A percentile compares a stretch with the other conserved stretches of the same genome.
phyloP scores from a whole-genome alignment of 2,888 invertebrate species.

The Caenorhabditis sp. region DNA sequence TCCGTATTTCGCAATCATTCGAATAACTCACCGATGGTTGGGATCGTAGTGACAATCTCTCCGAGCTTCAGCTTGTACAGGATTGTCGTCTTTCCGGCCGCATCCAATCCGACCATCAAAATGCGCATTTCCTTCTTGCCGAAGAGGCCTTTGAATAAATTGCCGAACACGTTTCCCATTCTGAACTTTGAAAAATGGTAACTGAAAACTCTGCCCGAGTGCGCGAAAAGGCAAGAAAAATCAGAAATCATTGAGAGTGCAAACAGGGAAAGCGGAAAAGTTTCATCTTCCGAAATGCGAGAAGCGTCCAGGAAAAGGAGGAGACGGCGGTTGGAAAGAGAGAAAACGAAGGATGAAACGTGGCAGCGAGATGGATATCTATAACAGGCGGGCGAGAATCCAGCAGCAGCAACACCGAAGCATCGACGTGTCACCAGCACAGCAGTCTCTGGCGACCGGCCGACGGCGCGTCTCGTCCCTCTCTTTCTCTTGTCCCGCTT shows the following conservation, averaged over 20 bases:
- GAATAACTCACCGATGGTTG: conserved; percentile 91
- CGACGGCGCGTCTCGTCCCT: conserved; percentile 17
- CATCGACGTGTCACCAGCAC: conserved; percentile 44
- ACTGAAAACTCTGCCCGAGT: too few species aligned
- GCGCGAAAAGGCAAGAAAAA: neutral
- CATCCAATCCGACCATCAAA: conserved; percentile 84
- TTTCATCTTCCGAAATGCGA: conserved; percentile 2
- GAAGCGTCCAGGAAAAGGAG: conserved; percentile 15
- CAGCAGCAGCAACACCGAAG: conserved; percentile 16
- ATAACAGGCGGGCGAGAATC: conserved; percentile 34
- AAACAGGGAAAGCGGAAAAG: conserved; percentile 7
- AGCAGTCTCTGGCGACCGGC: conserved; percentile 41
- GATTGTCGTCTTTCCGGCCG: conserved; percentile 99
- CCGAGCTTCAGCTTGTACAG: conserved; percentile 99
- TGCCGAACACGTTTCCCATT: conserved; percentile 74
- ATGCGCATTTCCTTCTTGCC: conserved; percentile 99
- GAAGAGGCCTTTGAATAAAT: conserved; percentile 96
- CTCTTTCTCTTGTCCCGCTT: conserved; percentile 30
- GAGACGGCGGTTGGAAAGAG: neutral
- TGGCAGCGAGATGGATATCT: conserved; percentile 46
- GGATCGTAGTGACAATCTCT: conserved; percentile 99
- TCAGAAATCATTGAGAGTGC: neutral
- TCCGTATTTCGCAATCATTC: conserved; percentile 25
- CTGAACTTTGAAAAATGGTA: conserved; percentile 16
- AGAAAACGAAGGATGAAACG: conserved; percentile 11